Evolutionary conservation across 2,888 invertebrate genomes (phyloP).

Genomic region (Apeira syringaria): DNA sequence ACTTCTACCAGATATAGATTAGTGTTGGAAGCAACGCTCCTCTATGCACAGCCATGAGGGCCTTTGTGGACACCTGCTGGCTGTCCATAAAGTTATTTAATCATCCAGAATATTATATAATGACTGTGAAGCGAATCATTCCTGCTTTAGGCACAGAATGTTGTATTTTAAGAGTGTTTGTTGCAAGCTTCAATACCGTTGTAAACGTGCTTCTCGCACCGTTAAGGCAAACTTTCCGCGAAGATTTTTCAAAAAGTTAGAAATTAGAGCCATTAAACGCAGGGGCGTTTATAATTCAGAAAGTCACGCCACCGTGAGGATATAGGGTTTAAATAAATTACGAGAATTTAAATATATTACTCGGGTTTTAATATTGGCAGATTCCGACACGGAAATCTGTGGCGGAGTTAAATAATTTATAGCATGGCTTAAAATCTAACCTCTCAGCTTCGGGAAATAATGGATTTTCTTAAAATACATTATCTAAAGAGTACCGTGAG

Average conservation of each 20-base stretch:
- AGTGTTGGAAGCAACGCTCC: no score
- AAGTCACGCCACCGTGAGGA: slow-evolving; percentile 45
- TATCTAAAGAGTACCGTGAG: no score
- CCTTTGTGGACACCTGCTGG: no score
- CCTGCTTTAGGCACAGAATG: no score
- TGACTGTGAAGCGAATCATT: no score
- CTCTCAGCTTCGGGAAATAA: no score
- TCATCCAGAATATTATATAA: no score
- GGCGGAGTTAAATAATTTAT: slow-evolving; percentile 23
- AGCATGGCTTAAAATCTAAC: slow-evolving; percentile 20
- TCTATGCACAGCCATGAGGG: no score
- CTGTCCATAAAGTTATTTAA: no score
- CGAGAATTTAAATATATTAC: slow-evolving; percentile 18
- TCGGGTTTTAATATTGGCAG: slow-evolving; percentile 27
- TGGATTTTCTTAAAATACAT: no score
- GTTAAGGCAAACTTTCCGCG: slow-evolving; percentile 25
- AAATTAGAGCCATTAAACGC: slow-evolving; percentile 66
- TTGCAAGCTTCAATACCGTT: slow-evolving; percentile 1
- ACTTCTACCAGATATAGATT: no score
- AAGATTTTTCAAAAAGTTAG: slow-evolving; percentile 66
- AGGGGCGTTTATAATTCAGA: slow-evolving; percentile 60
- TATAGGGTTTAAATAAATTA: slow-evolving; percentile 61
- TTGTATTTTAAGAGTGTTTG: not conserved
- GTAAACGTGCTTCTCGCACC: not conserved
- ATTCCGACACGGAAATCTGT: slow-evolving; percentile 18